These are phyloP conservation scores for Drosophila lacertosa DNA, from an alignment of 1,140 invertebrate genomes.

Conservation along the genomic window DNA sequence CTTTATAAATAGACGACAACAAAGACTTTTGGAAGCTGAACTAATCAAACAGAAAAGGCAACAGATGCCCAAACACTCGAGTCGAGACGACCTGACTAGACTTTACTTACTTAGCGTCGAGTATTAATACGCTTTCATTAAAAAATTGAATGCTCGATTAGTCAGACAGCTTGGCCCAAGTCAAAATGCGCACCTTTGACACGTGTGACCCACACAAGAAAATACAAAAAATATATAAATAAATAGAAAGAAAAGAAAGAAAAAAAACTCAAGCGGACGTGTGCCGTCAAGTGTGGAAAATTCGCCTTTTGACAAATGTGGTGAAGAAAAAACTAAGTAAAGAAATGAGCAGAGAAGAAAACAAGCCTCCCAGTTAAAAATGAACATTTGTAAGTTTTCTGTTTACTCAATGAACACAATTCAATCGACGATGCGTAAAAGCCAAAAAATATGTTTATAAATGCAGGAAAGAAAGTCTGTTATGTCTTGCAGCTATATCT, in stretches of 20 bases:
- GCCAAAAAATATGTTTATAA: slow-evolving; percentile 18
- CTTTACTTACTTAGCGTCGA: slow-evolving; percentile 70
- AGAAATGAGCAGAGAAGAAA: slow-evolving; percentile 19
- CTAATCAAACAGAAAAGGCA: slow-evolving; percentile 63
- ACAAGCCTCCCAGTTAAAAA: slow-evolving; percentile 43
- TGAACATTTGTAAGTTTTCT: slow-evolving; percentile 73
- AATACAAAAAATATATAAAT: neutral
- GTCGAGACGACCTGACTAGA: slow-evolving; percentile 13
- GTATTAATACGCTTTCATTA: slow-evolving; percentile 79
- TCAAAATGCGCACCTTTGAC: slow-evolving; percentile 71
- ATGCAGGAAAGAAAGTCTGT: slow-evolving; percentile 46
- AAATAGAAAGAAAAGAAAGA: neutral
- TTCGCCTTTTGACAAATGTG: slow-evolving; percentile 80
- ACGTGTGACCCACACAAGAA: slow-evolving; percentile 71
- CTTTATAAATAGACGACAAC: slow-evolving; percentile 49
- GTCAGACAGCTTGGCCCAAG: slow-evolving; percentile 57
- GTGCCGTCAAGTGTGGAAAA: slow-evolving; percentile 80
- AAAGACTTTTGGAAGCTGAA: slow-evolving; percentile 33
- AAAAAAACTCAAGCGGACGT: slow-evolving; percentile 43
- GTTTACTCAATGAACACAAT: slow-evolving; percentile 73
- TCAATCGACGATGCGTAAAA: slow-evolving; percentile 68
- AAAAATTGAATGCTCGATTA: slow-evolving; percentile 81
- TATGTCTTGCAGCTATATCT: slow-evolving; percentile 44
- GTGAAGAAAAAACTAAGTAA: slow-evolving; percentile 18
- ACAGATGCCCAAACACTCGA: slow-evolving; percentile 56